Evolutionary conservation across 2,113 vertebrate species (phyloP).

Genomic region (Passer domesticus): DNA sequence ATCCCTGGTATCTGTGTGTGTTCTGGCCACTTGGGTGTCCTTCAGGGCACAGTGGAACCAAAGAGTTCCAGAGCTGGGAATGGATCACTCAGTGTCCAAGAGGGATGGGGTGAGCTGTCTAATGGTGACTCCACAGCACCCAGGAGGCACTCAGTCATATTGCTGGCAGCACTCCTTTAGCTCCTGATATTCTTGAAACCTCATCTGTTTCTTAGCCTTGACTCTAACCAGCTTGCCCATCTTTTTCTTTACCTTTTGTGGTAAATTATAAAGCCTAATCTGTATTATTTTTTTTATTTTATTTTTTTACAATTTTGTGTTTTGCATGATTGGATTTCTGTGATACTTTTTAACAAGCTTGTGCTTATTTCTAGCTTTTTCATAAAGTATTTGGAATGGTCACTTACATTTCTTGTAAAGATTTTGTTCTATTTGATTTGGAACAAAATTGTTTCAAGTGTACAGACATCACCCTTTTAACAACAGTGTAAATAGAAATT

Average conservation of each 20-base stretch:
- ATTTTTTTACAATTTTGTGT: neutral
- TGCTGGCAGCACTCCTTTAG: neutral
- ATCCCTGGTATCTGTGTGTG: accelerated
- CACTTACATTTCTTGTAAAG: neutral
- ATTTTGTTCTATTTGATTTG: neutral
- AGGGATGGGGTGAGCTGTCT: neutral
- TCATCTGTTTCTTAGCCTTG: neutral
- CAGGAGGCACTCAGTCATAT: neutral
- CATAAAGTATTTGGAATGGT: neutral
- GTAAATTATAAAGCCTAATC: neutral
- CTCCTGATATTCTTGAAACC: neutral
- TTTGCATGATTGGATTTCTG: neutral
- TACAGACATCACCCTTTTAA: neutral
- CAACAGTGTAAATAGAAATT: neutral
- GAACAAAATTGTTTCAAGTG: neutral
- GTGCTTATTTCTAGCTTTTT: neutral
- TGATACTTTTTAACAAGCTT: neutral
- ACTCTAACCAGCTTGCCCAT: neutral
- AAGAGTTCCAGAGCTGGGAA: neutral
- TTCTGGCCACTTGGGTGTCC: neutral
- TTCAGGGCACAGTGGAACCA: neutral
- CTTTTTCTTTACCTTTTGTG: neutral
- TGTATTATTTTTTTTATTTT: neutral
- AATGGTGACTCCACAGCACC: neutral
- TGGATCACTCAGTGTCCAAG: accelerated